Evolutionary conservation across 2,113 vertebrate species (phyloP).

Genomic region (Vireo altiloquus): DNA sequence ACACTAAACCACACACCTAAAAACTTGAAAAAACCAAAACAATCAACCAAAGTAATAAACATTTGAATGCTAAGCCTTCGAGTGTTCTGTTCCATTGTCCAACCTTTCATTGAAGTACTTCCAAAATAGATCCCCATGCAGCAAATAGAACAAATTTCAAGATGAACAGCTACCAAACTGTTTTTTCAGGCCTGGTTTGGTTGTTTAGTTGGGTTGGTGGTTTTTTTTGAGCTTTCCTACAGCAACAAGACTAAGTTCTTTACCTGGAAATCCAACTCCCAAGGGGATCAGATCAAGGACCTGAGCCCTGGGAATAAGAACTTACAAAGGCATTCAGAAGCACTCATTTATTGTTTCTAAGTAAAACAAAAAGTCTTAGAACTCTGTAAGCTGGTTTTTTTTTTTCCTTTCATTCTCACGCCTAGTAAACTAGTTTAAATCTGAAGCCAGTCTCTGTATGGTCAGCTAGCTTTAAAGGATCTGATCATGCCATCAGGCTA

Average conservation of each 20-base stretch:
- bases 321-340: not conserved
- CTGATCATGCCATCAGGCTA: not conserved
- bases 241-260: constrained; percentile 1
- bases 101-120: not conserved
- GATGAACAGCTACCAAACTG: not conserved
- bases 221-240: not conserved
- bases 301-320: not conserved
- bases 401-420: not conserved
- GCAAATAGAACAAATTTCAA: not conserved
- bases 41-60: not conserved
- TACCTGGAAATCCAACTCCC: not conserved
- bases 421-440: not conserved
- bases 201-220: no score
- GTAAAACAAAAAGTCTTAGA: not conserved
- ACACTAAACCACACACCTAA: not conserved
- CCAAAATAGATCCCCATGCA: not conserved
- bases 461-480: not conserved
- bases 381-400: not conserved
- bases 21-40: not conserved
- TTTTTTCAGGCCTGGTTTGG: not conserved
- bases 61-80: not conserved
- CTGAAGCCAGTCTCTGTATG: not conserved
- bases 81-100: not conserved
- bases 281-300: not conserved
- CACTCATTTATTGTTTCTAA: not conserved